Percentiles rank a stretch among this genome's conserved stretches.
phyloP scores from a whole-genome alignment of 2,888 invertebrate species.

The Bhutanitis thaidina region DNA sequence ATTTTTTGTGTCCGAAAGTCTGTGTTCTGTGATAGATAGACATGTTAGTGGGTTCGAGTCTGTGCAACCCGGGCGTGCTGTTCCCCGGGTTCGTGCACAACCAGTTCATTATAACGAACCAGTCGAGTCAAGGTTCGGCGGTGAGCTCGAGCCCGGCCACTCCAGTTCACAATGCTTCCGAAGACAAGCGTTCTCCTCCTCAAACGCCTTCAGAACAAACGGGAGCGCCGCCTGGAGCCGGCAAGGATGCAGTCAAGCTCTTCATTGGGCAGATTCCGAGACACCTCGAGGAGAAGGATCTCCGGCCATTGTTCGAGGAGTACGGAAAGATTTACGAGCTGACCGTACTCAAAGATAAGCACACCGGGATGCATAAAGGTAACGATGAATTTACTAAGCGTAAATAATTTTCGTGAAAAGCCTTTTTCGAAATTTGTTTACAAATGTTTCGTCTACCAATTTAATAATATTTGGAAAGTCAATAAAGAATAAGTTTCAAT shows the following conservation, averaged over 20 bases:
- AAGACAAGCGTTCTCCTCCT: constrained; percentile 35
- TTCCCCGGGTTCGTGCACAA: constrained; percentile 55
- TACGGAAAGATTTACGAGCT: constrained; percentile 97
- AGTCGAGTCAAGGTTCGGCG: constrained; percentile 40
- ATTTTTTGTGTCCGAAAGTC: constrained; percentile 31
- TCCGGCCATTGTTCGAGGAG: constrained; percentile 94
- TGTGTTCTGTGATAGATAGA: constrained; percentile 47
- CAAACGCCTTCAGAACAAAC: constrained; percentile 65
- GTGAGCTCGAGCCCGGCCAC: constrained; percentile 66
- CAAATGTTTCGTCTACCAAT: no score
- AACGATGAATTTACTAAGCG: constrained; percentile 1
- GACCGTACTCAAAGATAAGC: constrained; percentile 95
- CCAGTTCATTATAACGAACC: constrained; percentile 30
- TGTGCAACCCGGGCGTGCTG: constrained; percentile 56
- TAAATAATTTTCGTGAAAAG: not conserved
- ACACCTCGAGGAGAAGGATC: constrained; percentile 91
- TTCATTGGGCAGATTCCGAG: constrained; percentile 97
- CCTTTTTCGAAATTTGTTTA: no score
- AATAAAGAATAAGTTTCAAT: no score
- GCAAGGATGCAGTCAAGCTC: constrained; percentile 86
- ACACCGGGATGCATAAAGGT: constrained; percentile 97
- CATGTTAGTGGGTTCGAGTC: constrained; percentile 67
- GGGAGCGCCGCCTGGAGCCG: constrained; percentile 68
- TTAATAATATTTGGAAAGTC: no score
- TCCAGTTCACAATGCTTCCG: constrained; percentile 54